Conservation (phyloP, 2,888 invertebrate species). For the Sipha maydis region DNA sequence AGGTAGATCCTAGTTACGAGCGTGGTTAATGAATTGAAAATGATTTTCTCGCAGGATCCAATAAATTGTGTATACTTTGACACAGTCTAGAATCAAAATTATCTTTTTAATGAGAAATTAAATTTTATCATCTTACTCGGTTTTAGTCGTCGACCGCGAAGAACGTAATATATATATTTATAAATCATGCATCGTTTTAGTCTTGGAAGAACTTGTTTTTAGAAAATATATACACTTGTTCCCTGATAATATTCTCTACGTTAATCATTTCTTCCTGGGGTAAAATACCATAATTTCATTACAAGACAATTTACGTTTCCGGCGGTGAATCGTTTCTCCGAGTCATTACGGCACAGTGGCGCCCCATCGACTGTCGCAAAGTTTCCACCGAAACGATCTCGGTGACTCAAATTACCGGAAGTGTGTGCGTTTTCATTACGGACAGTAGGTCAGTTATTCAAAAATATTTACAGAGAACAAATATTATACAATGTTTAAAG, state of each 20-base stretch:
- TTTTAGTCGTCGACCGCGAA: neutral
- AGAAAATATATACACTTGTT: constrained; percentile 8
- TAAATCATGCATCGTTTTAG: neutral
- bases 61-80: neutral
- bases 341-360: constrained; percentile 35
- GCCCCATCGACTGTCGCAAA: constrained; percentile 30
- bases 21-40: neutral
- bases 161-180: neutral
- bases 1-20: neutral
- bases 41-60: neutral
- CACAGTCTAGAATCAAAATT: neutral
- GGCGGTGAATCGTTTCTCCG: constrained; percentile 39
- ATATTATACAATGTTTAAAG: too few relatives aligned
- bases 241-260: constrained; percentile 31
- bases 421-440: constrained; percentile 19
- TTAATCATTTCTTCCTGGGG: constrained; percentile 43
- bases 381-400: constrained; percentile 34
- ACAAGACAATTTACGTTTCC: constrained; percentile 55
- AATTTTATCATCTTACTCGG: neutral
- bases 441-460: constrained; percentile 17
- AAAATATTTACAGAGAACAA: neutral
- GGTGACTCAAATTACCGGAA: constrained; percentile 49
- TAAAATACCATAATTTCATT: constrained; percentile 40
- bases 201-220: constrained; percentile 7
- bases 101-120: neutral